phyloP scores from a whole-genome alignment of 2,113 vertebrate species.

The Abramis brama region DNA sequence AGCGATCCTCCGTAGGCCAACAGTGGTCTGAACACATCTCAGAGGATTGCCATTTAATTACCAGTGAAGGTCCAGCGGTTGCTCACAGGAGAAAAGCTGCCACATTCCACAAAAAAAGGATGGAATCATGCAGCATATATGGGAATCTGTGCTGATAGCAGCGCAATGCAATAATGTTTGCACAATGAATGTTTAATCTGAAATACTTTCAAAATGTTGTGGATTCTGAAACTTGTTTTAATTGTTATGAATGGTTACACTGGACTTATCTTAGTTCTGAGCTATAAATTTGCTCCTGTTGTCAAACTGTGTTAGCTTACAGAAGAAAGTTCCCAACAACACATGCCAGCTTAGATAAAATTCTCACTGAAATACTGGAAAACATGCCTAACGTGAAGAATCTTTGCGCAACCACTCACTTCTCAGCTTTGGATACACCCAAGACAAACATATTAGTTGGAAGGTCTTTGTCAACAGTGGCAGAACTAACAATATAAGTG shows the following conservation, averaged over 20 bases:
- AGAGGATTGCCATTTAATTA: conserved; percentile 42
- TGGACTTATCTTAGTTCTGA: neutral
- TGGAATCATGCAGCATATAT: neutral
- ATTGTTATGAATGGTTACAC: neutral
- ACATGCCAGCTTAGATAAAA: conserved; percentile 1
- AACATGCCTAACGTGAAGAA: conserved; percentile 1
- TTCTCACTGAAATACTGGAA: neutral
- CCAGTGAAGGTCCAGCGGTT: conserved; percentile 5
- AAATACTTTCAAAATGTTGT: neutral
- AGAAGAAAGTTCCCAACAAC: conserved; percentile 4
- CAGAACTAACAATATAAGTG: conserved; percentile 63
- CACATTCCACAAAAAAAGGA: neutral
- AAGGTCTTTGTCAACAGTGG: conserved; percentile 54
- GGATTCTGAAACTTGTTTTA: neutral
- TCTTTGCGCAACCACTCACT: neutral
- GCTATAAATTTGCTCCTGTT: neutral
- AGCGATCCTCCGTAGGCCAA: conserved; percentile 24
- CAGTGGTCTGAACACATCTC: neutral
- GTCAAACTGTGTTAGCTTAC: neutral
- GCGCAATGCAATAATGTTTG: neutral
- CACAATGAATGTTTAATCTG: neutral
- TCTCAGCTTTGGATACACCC: conserved; percentile 27
- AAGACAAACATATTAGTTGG: conserved; percentile 18
- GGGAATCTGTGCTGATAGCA: neutral
- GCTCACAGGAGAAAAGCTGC: neutral